Evolutionary conservation across 1,140 invertebrate species (phyloP).

Genomic region (Lordiphosa collinella): DNA sequence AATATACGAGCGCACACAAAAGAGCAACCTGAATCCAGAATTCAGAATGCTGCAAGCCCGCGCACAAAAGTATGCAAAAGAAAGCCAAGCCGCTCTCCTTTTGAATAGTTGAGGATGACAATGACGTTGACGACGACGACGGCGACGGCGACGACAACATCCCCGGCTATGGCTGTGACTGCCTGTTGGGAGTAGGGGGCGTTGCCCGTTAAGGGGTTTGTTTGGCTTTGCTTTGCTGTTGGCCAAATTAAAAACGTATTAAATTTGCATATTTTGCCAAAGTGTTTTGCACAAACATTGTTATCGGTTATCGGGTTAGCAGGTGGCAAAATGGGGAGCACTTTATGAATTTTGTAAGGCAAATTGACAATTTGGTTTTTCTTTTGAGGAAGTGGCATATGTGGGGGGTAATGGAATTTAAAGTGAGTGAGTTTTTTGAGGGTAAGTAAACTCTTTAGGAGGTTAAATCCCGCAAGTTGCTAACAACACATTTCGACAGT

Average conservation of each 20-base stretch:
- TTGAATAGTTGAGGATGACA: slow-evolving; percentile 58
- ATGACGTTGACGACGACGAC: slow-evolving; percentile 26
- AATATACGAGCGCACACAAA: slow-evolving; percentile 32
- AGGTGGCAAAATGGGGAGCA: slow-evolving; percentile 30
- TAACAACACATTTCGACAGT: too few relatives aligned
- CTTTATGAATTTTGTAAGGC: too few relatives aligned
- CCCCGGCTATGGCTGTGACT: neutral
- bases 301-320: slow-evolving; percentile 42
- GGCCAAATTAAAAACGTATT: slow-evolving; percentile 76
- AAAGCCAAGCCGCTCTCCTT: slow-evolving; percentile 24
- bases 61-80: slow-evolving; percentile 48
- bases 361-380: neutral
- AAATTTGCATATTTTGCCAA: slow-evolving; percentile 67
- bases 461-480: too few relatives aligned
- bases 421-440: too few relatives aligned
- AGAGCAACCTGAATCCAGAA: slow-evolving; percentile 35
- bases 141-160: slow-evolving; percentile 2
- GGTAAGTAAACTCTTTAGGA: neutral
- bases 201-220: slow-evolving; percentile 3
- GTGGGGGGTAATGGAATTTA: too few relatives aligned
- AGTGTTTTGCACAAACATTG: slow-evolving; percentile 16
- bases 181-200: neutral
- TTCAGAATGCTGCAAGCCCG: slow-evolving; percentile 7
- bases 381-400: too few relatives aligned
- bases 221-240: slow-evolving; percentile 7